Evolutionary conservation across 2,113 vertebrate species (phyloP).

Genomic region (Cyprinus carpio): DNA sequence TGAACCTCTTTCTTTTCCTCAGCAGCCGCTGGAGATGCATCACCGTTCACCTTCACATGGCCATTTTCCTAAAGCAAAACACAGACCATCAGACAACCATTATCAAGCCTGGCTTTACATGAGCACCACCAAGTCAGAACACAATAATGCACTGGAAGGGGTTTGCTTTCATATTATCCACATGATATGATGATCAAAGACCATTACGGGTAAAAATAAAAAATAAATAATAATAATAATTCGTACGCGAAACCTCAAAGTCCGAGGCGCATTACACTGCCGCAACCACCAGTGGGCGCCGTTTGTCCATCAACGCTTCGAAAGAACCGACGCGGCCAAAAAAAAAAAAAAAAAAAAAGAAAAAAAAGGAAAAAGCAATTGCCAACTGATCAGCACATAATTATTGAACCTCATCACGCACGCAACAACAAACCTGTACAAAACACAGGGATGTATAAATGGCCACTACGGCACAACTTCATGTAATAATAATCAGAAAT

Average conservation of each 20-base stretch:
- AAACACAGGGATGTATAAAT: neutral
- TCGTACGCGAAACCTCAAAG: neutral
- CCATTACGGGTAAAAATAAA: neutral
- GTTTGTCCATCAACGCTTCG: neutral
- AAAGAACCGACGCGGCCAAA: conserved; percentile 18
- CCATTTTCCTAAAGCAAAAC: conserved; percentile 84
- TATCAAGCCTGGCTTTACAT: neutral
- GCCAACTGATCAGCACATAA: too few species aligned
- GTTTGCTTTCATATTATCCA: neutral
- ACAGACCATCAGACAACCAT: conserved; percentile 6
- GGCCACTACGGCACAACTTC: neutral
- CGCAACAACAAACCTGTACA: neutral
- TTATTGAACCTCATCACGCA: too few species aligned
- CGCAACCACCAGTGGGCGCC: conserved; percentile 58
- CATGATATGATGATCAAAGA: too few species aligned
- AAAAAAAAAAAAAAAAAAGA: too few species aligned
- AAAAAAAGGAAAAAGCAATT: too few species aligned
- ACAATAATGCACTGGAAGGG: neutral
- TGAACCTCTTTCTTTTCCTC: conserved; percentile 86
- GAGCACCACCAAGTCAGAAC: neutral
- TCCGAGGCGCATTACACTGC: too few species aligned
- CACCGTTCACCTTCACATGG: conserved; percentile 84
- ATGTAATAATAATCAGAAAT: neutral
- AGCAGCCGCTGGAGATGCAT: conserved; percentile 80
- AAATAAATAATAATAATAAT: too few species aligned